Evolutionary conservation across 2,888 invertebrate genomes (phyloP).

Genomic region (Lydus trimaculatus): DNA sequence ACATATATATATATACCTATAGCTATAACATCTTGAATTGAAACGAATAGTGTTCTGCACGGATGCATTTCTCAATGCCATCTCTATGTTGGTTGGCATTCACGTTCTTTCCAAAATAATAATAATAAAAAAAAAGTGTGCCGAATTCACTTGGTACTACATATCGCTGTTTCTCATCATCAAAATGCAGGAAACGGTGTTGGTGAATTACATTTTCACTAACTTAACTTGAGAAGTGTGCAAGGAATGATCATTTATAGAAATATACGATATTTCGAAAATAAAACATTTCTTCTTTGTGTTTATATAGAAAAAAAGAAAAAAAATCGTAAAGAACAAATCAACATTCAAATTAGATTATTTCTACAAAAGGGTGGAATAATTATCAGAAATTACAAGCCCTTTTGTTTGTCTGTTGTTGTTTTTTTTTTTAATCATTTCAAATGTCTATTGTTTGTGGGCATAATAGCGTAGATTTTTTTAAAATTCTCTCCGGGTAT

Average conservation of each 20-base stretch:
- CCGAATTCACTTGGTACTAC: constrained; percentile 38
- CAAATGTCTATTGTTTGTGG: not conserved
- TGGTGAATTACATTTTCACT: constrained; percentile 55
- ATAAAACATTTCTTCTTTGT: constrained; percentile 31
- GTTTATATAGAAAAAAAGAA: not conserved
- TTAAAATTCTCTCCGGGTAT: constrained; percentile 42
- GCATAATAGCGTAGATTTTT: constrained; percentile 27
- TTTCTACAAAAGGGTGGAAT: constrained; percentile 4
- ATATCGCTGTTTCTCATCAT: constrained; percentile 45
- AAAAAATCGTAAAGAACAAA: constrained; percentile 6
- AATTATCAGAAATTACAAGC: not conserved
- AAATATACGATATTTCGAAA: constrained; percentile 42
- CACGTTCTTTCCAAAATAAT: constrained; percentile 38
- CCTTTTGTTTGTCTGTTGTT: not conserved
- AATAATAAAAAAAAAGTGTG: constrained; percentile 38
- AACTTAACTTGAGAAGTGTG: constrained; percentile 53
- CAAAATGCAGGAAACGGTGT: constrained; percentile 52
- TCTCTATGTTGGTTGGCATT: constrained; percentile 42
- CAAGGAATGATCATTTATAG: constrained; percentile 46
- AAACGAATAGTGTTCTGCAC: constrained; percentile 43
- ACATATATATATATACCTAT: too few relatives aligned
- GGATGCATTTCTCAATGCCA: constrained; percentile 48
- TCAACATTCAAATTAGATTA: constrained; percentile 12
- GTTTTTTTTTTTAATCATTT: too few relatives aligned
- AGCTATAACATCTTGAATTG: constrained; percentile 5